A percentile compares a stretch with the other conserved stretches of the same genome.
Conservation (phyloP, 2,113 vertebrate species). For the Calidris pygmaea region DNA sequence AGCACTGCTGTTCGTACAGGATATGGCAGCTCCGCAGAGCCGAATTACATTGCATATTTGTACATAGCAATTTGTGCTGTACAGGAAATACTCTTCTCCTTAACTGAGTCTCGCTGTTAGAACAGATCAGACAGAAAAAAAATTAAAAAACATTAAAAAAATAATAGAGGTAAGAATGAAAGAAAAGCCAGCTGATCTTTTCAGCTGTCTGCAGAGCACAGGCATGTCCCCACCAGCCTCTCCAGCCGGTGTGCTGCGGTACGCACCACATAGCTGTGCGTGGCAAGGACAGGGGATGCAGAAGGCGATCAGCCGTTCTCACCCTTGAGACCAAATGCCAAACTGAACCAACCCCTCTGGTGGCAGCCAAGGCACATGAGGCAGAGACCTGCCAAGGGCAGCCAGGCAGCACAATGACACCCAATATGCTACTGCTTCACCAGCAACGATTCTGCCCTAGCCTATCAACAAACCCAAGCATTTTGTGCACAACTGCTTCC, state of each 20-base stretch:
- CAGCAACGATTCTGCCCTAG: neutral
- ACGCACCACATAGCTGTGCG: accelerated
- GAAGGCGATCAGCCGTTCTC: neutral
- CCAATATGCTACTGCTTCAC: neutral
- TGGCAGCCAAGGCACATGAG: accelerated
- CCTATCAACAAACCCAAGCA: neutral
- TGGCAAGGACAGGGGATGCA: accelerated
- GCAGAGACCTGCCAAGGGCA: neutral
- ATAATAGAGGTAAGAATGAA: neutral
- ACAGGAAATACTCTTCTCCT: neutral
- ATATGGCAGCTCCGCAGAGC: neutral
- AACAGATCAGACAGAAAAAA: neutral
- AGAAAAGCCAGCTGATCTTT: neutral
- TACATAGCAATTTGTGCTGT: neutral
- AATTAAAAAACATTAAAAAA: neutral
- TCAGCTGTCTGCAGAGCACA: neutral
- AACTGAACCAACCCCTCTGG: neutral
- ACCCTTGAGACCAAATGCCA: neutral
- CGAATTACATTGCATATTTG: neutral
- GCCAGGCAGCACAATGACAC: neutral
- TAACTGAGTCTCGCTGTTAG: neutral
- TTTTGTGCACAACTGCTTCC: neutral
- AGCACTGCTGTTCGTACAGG: neutral
- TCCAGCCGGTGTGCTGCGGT: accelerated
- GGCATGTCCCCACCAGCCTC: neutral